Conservation (phyloP, 2,797 vertebrate species). For the Varecia variegata region DNA sequence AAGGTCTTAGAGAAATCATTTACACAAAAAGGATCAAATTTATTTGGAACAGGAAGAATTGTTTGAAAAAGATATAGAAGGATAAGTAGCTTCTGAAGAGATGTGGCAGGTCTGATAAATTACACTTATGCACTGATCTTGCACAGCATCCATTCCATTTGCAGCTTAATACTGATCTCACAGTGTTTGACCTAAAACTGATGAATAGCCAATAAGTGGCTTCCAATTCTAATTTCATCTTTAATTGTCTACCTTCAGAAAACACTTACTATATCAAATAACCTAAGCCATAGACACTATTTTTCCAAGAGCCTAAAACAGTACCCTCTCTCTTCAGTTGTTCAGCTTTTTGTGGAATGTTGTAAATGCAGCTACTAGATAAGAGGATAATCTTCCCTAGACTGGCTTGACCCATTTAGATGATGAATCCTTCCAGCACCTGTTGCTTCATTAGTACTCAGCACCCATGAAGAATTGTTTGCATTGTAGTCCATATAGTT, state of each 20-base stretch:
- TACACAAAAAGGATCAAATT: not conserved
- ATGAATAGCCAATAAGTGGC: not conserved
- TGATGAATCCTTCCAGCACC: not conserved
- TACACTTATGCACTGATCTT: not conserved
- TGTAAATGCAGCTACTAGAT: not conserved
- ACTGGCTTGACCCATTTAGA: constrained; percentile 69
- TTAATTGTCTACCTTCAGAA: not conserved
- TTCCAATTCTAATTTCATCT: constrained; percentile 27
- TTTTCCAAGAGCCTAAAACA: constrained; percentile 7
- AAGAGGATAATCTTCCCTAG: constrained; percentile 65
- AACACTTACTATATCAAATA: not conserved
- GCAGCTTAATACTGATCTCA: not conserved
- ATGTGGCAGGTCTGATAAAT: not conserved
- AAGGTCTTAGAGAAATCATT: not conserved
- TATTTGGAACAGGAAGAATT: not conserved
- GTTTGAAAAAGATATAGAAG: not conserved
- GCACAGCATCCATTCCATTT: not conserved
- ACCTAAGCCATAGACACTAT: not conserved
- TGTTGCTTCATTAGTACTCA: not conserved
- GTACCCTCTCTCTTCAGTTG: not conserved
- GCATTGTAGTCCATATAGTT: not conserved
- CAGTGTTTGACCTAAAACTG: constrained; percentile 15
- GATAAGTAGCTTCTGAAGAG: not conserved
- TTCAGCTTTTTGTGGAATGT: not conserved
- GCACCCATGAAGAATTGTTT: not conserved